Base-by-base conservation (phyloP, 1,140 invertebrate species). In the Drosophila watanabei region DNA sequence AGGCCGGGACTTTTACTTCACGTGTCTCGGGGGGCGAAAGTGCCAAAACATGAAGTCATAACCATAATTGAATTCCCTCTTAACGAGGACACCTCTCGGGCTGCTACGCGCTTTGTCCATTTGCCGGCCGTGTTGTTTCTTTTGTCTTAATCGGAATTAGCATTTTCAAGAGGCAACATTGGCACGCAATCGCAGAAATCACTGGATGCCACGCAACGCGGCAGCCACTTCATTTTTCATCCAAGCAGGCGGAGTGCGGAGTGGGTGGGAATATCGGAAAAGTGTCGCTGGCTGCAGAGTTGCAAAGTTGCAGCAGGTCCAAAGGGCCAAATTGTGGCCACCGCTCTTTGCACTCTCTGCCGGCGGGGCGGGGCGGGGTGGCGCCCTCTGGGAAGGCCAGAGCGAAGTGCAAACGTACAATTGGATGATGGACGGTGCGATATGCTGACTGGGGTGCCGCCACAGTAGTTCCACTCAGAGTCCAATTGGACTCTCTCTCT, bases 21-120 rank as follows among this genome's bases (percentile, higher is more conserved):
- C 57, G 77, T 69, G 59, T 65, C 48, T 63, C 48, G 51, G 49
- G 32, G 54, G 32, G 61, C 33, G 35, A 56, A 88, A 84, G 85
- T 89, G 85, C 85, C 85, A 85, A 88, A 88, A 89, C 85, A 89
- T 85, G 81, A 90, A 90, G 84, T 88, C 82, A 88, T 88, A 73
- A 52, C 46, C 37, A 41, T 75, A 88, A 81, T 79, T 79, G 87
- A 85, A 88, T 87, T 84, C 68, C 63, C 60, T 88, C 79, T 72
- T 73, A 80, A 78, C 80, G 63, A 78, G 84, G 59, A 57, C 75
- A 76, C 41, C 43, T 57, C 20, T 20, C 32, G 1, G 7, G 14
- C 48, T 35, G 56, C 39, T 46, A 78, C 75, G 32, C 60, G 64
- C 69, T 69, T 78, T 78, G 75, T 69, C 64, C 64, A 72, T 73